Base-by-base conservation (phyloP, 2,113 vertebrate genomes). In the Nymphicus hollandicus region DNA sequence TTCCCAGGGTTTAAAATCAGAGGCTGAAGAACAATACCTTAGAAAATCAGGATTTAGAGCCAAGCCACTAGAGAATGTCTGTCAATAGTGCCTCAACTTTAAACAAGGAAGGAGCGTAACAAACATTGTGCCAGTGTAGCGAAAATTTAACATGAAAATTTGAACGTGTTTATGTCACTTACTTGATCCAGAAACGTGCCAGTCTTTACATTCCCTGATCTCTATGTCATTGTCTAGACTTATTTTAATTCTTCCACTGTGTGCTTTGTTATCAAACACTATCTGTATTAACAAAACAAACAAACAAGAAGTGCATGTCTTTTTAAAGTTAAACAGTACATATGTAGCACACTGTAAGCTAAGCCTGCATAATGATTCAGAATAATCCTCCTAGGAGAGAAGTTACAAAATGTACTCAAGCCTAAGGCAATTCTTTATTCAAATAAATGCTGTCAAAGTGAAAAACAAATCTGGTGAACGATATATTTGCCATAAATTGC, bases 211-310 rank as follows among this genome's bases (percentile, higher is more conserved):
- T 91, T 99, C 99, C 78, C 97, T 98, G 85, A 99, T 99, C 1
- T 95, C 97, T 88, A 99, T 98, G 70, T 99, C 97, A 23, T 98
- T 98, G 84, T 98, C 97, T 60, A 99, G 96, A 35, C 97, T 97
- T 82, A 99, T 98, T 95, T 98, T 98, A 86, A 99, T 99, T 97
- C 97, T 98, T 93, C 99, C 99, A 82, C 99, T 99, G 76, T 99
- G 99, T 52, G 99, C 99, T 91, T 96, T 98, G 90, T 99, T 99
- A 96, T 99, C 98, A 95, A 99, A 99, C 35, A 95, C 82, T 73
- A 99, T 99, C 99, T 99, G 97, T 74, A 53, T 71, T 61, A 84
- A 90, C n/a, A 81, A 56, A 43, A 10, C 60, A 66, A 68, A 37
- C 39, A 47, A 68, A 37, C 27, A 39, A 71, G 15, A 20, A 25